These are phyloP conservation scores for Varanus salvator DNA, from an alignment of 2,113 vertebrate genomes.

Conservation along the genomic window DNA sequence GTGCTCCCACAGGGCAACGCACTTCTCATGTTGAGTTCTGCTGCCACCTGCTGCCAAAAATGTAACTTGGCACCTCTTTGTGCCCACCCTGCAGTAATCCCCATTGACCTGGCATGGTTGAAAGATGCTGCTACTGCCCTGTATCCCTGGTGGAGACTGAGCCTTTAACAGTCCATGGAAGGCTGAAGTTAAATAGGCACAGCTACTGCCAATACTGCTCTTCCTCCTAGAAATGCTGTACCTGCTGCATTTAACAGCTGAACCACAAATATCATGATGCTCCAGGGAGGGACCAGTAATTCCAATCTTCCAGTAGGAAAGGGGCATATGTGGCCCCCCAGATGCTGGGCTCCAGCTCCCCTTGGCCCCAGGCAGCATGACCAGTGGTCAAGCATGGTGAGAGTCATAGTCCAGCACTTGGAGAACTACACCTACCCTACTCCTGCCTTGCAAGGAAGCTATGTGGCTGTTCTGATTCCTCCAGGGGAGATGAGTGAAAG, in stretches of 20 bases:
- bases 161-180: neutral
- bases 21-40: constrained; percentile 51
- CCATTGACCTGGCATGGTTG: neutral
- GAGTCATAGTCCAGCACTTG: too few species aligned
- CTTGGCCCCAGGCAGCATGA: too few species aligned
- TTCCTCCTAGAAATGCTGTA: neutral
- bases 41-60: constrained; percentile 74
- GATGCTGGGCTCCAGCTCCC: too few species aligned
- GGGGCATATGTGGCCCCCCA: too few species aligned
- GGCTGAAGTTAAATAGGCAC: neutral
- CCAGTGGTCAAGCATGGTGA: too few species aligned
- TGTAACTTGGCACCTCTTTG: neutral
- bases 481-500: neutral
- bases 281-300: too few species aligned
- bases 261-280: neutral
- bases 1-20: neutral
- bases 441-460: neutral
- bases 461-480: neutral
- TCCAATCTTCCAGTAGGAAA: too few species aligned
- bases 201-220: neutral
- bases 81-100: neutral
- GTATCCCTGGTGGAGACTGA: neutral
- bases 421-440: too few species aligned
- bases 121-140: neutral
- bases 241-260: neutral